Conservation (phyloP, 2,888 invertebrate species). For the Serripes groenlandicus region DNA sequence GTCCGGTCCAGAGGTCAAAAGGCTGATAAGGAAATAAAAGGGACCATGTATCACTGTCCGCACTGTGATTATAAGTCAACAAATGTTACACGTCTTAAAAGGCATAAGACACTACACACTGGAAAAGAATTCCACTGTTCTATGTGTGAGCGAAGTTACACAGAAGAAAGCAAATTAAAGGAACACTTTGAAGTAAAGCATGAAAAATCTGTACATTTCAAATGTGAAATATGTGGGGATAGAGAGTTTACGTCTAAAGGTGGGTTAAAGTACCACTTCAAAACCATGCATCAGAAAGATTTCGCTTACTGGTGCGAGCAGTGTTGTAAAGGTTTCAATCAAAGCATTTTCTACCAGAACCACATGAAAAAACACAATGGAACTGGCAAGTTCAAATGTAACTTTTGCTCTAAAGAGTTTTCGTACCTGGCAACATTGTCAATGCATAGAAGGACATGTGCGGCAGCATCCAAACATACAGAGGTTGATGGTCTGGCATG, state of each 20-base stretch:
- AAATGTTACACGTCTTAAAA: conserved; percentile 34
- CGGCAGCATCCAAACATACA: neutral
- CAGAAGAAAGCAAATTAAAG: conserved; percentile 58
- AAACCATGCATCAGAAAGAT: conserved; percentile 48
- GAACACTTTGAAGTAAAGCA: conserved; percentile 62
- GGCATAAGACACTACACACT: conserved; percentile 59
- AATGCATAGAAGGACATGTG: conserved; percentile 54
- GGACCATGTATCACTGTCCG: conserved; percentile 34
- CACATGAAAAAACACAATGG: conserved; percentile 61
- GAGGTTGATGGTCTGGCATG: conserved; percentile 31
- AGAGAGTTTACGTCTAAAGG: conserved; percentile 65
- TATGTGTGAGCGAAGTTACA: conserved; percentile 51
- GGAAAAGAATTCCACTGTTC: conserved; percentile 51
- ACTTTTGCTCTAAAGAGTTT: conserved; percentile 53
- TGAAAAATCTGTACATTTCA: conserved; percentile 57
- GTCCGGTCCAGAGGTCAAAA: neutral
- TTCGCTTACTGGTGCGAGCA: conserved; percentile 60
- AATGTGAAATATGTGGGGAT: conserved; percentile 50
- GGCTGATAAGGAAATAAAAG: conserved; percentile 13
- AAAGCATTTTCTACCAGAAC: conserved; percentile 40
- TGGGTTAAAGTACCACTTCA: conserved; percentile 61
- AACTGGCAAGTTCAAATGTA: conserved; percentile 48
- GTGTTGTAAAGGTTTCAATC: conserved; percentile 64
- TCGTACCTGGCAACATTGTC: conserved; percentile 49
- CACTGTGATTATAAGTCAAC: conserved; percentile 49